Conservation (phyloP, 2,888 invertebrate genomes). For the Imbricaverruca yamaguchii region DNA sequence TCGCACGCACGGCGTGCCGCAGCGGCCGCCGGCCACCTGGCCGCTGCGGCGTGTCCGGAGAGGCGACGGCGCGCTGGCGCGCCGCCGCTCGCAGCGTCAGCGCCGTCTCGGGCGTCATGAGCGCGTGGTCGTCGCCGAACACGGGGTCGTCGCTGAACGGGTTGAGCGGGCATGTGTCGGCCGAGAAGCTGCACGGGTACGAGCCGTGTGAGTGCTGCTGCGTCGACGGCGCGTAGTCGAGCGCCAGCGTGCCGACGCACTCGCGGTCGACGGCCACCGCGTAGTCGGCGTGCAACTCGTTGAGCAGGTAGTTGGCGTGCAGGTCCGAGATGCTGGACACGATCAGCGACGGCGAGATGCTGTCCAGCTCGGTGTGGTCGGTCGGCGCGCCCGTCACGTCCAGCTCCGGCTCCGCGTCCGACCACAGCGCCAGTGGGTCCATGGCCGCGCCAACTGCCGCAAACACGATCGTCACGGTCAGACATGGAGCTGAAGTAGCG, state of each 20-base stretch:
- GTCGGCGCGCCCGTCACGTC: too few species aligned
- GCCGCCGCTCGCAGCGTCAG: conserved; percentile 18
- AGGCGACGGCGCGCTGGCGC: background rate
- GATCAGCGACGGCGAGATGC: conserved; percentile 18
- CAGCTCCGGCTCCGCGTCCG: background rate
- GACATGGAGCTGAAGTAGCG: too few species aligned
- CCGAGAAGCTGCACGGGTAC: conserved; percentile 6
- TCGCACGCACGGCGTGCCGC: background rate
- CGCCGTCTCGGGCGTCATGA: conserved; percentile 16
- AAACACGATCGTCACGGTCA: too few species aligned
- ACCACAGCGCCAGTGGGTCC: conserved; percentile 9
- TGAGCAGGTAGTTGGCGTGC: conserved; percentile 13
- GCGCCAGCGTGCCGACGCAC: background rate
- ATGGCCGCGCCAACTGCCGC: too few species aligned
- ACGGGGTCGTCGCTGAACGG: conserved; percentile 12
- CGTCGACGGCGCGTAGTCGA: background rate
- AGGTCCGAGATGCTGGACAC: background rate
- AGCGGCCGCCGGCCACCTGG: conserved; percentile 14
- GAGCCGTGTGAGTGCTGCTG: conserved; percentile 16
- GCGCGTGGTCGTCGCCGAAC: background rate
- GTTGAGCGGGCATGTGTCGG: conserved; percentile 16
- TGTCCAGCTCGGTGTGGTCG: conserved; percentile 15
- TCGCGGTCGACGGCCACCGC: background rate
- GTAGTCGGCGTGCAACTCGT: background rate
- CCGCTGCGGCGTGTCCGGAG: background rate